These are phyloP conservation scores for Austrofundulus limnaeus DNA, from an alignment of 2,113 vertebrate genomes.

Conservation along the genomic window DNA sequence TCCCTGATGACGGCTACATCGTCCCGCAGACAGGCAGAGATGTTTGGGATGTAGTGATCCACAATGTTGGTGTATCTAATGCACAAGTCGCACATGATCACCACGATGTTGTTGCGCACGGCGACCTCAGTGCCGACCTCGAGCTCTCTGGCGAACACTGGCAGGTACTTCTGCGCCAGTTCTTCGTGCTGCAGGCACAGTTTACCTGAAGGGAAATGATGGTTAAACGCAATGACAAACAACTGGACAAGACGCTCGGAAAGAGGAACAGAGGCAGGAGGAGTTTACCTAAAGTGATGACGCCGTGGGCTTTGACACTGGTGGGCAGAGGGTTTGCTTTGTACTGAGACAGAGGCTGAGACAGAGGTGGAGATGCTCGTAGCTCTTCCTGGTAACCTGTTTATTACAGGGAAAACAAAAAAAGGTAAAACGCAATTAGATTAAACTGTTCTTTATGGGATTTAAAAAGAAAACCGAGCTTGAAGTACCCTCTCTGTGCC, in stretches of 20 bases:
- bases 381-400: constrained; percentile 58
- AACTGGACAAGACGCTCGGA: background rate
- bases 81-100: constrained; percentile 92
- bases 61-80: constrained; percentile 89
- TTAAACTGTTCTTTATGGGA: no score
- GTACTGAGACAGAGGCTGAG: constrained; percentile 83
- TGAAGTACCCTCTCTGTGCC: no score
- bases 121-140: constrained; percentile 83
- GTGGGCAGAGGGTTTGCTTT: constrained; percentile 81
- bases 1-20: constrained; percentile 82
- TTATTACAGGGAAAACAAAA: background rate
- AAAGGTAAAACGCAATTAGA: no score
- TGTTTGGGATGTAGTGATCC: constrained; percentile 87
- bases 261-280: no score
- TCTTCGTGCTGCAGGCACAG: constrained; percentile 92
- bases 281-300: constrained; percentile 88
- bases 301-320: constrained; percentile 86
- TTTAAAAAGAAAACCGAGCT: no score
- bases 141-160: constrained; percentile 88
- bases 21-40: constrained; percentile 88
- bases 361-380: constrained; percentile 72
- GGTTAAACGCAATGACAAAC: background rate
- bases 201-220: constrained; percentile 80
- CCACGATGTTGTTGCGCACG: constrained; percentile 86
- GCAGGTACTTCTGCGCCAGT: constrained; percentile 85